These are phyloP conservation scores for Aegotheles bennettii DNA, from an alignment of 2,113 vertebrate species.

Conservation along the genomic window DNA sequence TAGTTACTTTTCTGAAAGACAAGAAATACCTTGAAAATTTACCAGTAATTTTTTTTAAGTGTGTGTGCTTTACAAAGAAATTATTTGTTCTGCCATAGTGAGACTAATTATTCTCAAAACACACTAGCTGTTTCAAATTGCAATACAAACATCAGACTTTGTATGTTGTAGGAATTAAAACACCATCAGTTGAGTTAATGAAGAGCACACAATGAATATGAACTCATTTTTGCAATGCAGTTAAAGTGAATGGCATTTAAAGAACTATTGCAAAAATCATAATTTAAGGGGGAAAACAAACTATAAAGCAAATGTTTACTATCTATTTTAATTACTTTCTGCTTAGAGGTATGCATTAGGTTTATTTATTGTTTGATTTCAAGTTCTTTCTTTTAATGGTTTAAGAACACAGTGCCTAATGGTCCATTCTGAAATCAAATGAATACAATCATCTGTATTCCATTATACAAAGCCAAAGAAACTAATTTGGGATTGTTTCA, in stretches of 20 bases:
- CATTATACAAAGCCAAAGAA: not conserved
- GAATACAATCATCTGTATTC: not conserved
- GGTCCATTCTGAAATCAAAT: constrained; percentile 23
- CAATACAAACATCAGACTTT: constrained; percentile 53
- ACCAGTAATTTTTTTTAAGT: constrained; percentile 39
- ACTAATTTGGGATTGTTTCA: not conserved
- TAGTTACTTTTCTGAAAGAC: constrained; percentile 1
- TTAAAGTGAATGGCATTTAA: constrained; percentile 60
- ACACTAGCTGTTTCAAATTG: constrained; percentile 60
- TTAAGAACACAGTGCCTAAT: constrained; percentile 34
- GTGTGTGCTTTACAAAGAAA: constrained; percentile 53
- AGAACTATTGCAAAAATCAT: constrained; percentile 57
- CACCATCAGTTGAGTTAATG: constrained; percentile 74
- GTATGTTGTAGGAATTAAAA: constrained; percentile 70
- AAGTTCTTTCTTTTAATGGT: not conserved
- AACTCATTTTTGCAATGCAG: constrained; percentile 54
- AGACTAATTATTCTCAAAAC: constrained; percentile 72
- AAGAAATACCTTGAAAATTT: not conserved
- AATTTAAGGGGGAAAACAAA: constrained; percentile 43
- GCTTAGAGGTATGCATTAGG: constrained; percentile 56
- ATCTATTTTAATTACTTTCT: constrained; percentile 62
- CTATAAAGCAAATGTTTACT: constrained; percentile 60
- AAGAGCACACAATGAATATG: constrained; percentile 59
- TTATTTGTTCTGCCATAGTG: constrained; percentile 59
- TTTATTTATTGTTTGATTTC: constrained; percentile 52